Evolutionary conservation across 1,140 invertebrate genomes (phyloP).

Genomic region (Protaetia brevitarsis): DNA sequence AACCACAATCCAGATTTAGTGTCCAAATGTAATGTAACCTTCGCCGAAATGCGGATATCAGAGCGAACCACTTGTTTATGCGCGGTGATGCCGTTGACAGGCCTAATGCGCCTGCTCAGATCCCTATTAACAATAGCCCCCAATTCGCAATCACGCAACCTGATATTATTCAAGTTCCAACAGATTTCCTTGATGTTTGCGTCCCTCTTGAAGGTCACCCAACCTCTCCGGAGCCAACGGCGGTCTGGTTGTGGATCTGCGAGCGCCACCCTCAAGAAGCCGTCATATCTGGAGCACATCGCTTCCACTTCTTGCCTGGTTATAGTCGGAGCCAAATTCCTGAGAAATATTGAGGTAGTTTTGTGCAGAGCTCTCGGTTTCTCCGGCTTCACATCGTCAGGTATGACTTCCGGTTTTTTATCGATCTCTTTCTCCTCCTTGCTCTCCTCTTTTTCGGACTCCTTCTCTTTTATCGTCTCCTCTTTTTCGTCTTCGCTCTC

Average conservation of each 20-base stretch:
- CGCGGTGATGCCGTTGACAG: constrained; percentile 88
- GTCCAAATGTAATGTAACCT: constrained; percentile 94
- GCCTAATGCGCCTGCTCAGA: constrained; percentile 69
- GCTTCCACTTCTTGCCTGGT: constrained; percentile 83
- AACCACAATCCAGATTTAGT: constrained; percentile 78
- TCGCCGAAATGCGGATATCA: constrained; percentile 91
- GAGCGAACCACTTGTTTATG: constrained; percentile 87
- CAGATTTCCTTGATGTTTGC: constrained; percentile 99
- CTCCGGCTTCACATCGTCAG: constrained; percentile 59
- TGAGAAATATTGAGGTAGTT: constrained; percentile 94
- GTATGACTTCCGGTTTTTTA: constrained; percentile 39
- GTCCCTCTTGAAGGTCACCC: constrained; percentile 95
- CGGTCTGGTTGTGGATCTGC: constrained; percentile 96
- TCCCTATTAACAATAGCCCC: constrained; percentile 94
- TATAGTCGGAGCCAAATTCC: constrained; percentile 92
- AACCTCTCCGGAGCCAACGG: constrained; percentile 92
- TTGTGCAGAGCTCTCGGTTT: constrained; percentile 76
- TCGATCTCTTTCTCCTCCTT: constrained; percentile 40
- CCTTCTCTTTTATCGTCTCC: constrained; percentile 40
- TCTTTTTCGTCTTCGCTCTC: constrained; percentile 47
- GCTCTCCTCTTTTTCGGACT: constrained; percentile 49
- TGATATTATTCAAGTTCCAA: constrained; percentile 96
- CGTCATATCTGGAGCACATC: constrained; percentile 89
- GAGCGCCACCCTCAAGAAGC: constrained; percentile 93
- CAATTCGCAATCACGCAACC: constrained; percentile 88